These are phyloP conservation scores for Athetis lepigone DNA, from an alignment of 2,888 invertebrate species.

Conservation along the genomic window DNA sequence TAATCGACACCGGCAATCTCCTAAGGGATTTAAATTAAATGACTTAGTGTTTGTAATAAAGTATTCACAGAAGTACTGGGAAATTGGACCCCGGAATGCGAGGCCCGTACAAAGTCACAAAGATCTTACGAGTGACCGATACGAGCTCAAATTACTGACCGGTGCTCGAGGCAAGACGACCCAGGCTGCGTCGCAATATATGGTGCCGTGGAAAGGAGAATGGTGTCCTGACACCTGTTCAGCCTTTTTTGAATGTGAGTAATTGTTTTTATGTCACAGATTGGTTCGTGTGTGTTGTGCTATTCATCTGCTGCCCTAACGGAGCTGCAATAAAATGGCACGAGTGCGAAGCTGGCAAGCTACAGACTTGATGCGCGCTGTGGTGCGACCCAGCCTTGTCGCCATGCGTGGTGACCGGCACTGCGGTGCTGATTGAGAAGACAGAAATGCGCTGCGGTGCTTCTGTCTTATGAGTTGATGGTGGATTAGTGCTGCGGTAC, in stretches of 20 bases:
- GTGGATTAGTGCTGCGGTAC: too few relatives aligned
- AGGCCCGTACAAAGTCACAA: neutral
- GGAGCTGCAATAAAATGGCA: too few relatives aligned
- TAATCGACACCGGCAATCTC: neutral
- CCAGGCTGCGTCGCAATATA: neutral
- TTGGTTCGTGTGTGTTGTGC: too few relatives aligned
- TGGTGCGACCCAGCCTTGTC: too few relatives aligned
- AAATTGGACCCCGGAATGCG: constrained; percentile 6
- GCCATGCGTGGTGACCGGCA: too few relatives aligned
- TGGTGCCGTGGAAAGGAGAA: constrained; percentile 1
- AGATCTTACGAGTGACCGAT: neutral
- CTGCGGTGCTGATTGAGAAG: too few relatives aligned
- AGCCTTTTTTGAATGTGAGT: neutral
- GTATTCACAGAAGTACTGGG: neutral
- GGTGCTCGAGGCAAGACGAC: neutral
- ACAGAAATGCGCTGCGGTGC: too few relatives aligned
- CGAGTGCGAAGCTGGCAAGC: too few relatives aligned
- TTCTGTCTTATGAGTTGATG: too few relatives aligned
- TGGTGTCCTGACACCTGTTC: neutral
- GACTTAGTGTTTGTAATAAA: constrained; percentile 4
- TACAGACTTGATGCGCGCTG: too few relatives aligned
- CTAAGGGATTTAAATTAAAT: neutral
- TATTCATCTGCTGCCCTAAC: too few relatives aligned
- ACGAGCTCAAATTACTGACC: neutral
- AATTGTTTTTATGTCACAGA: too few relatives aligned